Evolutionary conservation across 2,797 vertebrate species (phyloP).

Genomic region (Silurus lanzhouensis): DNA sequence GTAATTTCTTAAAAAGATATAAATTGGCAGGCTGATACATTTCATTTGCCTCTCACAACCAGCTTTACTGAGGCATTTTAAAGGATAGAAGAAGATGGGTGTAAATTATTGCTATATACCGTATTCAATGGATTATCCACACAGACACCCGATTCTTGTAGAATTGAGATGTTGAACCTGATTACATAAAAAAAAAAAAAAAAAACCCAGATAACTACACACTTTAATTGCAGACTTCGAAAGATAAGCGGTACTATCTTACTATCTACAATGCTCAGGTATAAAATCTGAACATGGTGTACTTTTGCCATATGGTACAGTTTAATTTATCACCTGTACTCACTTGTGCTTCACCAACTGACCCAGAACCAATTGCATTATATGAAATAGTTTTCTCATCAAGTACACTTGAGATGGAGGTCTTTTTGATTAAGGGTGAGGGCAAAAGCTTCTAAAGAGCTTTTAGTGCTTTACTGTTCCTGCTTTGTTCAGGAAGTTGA

Average conservation of each 20-base stretch:
- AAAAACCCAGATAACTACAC: neutral
- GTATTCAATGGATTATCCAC: neutral
- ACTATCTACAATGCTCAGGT: neutral
- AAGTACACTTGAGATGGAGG: neutral
- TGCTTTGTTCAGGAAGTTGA: neutral
- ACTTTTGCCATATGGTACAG: neutral
- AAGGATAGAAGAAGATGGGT: neutral
- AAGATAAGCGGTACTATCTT: neutral
- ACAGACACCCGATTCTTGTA: neutral
- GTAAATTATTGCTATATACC: neutral
- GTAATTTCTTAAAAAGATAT: neutral
- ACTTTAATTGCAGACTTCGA: neutral
- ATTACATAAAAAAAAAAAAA: neutral
- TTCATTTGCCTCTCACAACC: neutral
- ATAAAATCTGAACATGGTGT: neutral
- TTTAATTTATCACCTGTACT: neutral
- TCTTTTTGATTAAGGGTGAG: neutral
- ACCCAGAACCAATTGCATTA: neutral
- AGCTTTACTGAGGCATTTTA: neutral
- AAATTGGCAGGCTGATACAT: neutral
- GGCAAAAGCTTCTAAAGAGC: neutral
- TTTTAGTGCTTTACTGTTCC: neutral
- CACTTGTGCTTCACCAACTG: neutral
- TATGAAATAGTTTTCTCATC: neutral
- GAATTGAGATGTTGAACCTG: too few species aligned